Base-by-base conservation (phyloP, 2,888 invertebrate genomes). In the Alentia gelatinosa region DNA sequence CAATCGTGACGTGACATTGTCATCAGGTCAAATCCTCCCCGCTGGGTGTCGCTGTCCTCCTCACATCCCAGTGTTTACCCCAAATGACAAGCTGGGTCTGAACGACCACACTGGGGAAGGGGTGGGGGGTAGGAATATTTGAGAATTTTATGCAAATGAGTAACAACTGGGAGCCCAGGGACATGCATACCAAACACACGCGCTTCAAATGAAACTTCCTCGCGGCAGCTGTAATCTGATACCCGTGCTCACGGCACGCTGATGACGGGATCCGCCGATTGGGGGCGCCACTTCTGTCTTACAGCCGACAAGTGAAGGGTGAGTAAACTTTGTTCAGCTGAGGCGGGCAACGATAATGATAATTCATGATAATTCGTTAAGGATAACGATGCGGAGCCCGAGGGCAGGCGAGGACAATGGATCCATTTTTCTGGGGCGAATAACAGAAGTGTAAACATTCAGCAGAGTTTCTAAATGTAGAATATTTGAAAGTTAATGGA, bases 91-190 rank as follows among this genome's bases (percentile, higher is more conserved):
- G 47, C 47, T 12, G 9, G 74, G 30, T n/a, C n/a, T n/a, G n/a
- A n/a, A n/a, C n/a, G n/a, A n/a, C n/a, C n/a, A n/a, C n/a, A n/a
- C 30, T 33, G 74, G 74, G 74, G 26, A 12, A 74, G 74, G 74
- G 33, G 74, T 33, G 26, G 30, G 56, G 12, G 5, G 56, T n/a
- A 9, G 56, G 79, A 37, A 42, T 86, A 86, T 86, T 86, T 86
- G 86, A 50, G 86, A 47, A 86, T 47, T 35, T 86, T 86, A 86
- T 86, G 86, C n/a, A 86, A 47, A 86, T 86, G 86, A 47, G n/a
- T 26, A 26, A 15, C 40, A n/a, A 79, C 39, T 37, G 83, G n/a
- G 26, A 15, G 74, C 42, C 47, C 1, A 12, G 42, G 86, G 47
- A 86, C 86, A 47, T 86, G 86, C 86, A 86, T 86, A 86, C 86